phyloP scores from a whole-genome alignment of 1,140 invertebrate genomes.

The Fopius arisanus region DNA sequence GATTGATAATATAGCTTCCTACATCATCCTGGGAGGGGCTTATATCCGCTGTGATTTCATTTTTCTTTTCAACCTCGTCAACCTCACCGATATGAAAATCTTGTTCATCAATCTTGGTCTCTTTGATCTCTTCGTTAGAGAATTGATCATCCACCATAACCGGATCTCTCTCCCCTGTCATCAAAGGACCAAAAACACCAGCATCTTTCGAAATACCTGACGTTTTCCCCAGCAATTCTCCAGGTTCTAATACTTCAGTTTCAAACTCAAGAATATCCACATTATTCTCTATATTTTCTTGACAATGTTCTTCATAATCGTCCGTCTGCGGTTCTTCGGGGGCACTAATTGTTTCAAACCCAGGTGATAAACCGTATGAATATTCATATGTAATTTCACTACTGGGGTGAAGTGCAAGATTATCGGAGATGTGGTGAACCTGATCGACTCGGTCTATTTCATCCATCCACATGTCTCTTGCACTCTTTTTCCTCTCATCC shows the following conservation, averaged over 20 bases:
- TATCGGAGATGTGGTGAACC: constrained; percentile 37
- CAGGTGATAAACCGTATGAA: not conserved
- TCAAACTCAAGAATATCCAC: constrained; percentile 11
- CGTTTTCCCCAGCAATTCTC: not conserved
- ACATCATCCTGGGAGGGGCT: not conserved
- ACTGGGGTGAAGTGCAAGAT: constrained; percentile 23
- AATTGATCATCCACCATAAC: not conserved
- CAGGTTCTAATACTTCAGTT: not conserved
- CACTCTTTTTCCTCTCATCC: not conserved
- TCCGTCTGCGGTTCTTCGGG: constrained; percentile 13
- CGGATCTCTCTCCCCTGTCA: not conserved
- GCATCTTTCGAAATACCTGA: not conserved
- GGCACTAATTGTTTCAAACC: not conserved
- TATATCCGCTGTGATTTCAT: not conserved
- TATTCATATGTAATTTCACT: not conserved
- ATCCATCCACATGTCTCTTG: constrained; percentile 24
- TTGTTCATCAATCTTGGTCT: not conserved
- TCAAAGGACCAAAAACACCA: not conserved
- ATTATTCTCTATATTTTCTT: not conserved
- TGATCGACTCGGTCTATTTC: constrained; percentile 6
- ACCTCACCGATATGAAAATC: not conserved
- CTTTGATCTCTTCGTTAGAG: not conserved
- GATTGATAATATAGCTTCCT: not conserved
- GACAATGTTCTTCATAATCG: constrained; percentile 19
- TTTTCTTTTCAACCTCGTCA: not conserved